A percentile compares a stretch with the other conserved stretches of the same genome.
phyloP scores from a whole-genome alignment of 2,797 vertebrate species.

The Menidia menidia region DNA sequence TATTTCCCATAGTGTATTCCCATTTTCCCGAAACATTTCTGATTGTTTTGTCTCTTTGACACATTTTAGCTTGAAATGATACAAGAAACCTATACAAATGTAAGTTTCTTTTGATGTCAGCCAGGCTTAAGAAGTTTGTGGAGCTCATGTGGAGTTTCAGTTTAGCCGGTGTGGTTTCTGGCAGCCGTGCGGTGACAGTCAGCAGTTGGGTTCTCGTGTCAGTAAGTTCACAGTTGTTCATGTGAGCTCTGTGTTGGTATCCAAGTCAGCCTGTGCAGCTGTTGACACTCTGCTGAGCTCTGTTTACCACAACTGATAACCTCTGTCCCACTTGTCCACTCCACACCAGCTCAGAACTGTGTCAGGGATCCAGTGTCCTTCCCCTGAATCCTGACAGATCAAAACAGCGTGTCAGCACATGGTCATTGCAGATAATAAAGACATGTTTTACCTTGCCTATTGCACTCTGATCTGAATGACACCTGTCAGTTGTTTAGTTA shows the following conservation, averaged over 20 bases:
- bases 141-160: not conserved
- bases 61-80: no score
- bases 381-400: constrained; percentile 7
- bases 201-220: constrained; percentile 12
- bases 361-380: constrained; percentile 56
- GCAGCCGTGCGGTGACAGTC: not conserved
- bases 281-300: constrained; percentile 43
- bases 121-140: not conserved
- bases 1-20: no score
- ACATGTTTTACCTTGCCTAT: not conserved
- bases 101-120: not conserved
- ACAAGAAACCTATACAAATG: not conserved
- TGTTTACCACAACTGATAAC: constrained; percentile 52
- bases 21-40: not conserved
- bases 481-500: not conserved
- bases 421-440: not conserved
- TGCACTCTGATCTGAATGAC: not conserved
- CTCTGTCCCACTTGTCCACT: constrained; percentile 50
- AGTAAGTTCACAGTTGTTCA: constrained; percentile 11
- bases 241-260: constrained; percentile 20
- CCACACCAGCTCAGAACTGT: constrained; percentile 29
- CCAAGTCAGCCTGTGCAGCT: constrained; percentile 38
- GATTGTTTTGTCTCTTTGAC: not conserved
- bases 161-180: constrained; percentile 10
- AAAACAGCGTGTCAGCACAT: constrained; percentile 11